phyloP scores from a whole-genome alignment of 1,140 invertebrate genomes.

The Oreohelix idahoensis region DNA sequence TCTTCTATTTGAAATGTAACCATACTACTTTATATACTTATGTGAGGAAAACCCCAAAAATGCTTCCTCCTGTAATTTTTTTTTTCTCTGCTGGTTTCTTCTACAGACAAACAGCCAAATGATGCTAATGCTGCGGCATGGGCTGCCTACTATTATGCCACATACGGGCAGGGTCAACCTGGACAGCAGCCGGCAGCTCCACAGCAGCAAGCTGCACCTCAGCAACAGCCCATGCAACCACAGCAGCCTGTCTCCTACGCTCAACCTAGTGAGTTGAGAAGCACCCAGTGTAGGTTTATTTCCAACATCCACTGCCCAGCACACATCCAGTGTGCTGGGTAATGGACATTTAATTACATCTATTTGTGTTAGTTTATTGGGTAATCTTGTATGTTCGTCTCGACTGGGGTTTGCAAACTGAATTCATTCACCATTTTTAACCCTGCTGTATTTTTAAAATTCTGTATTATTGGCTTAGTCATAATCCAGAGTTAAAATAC shows the following conservation, averaged over 20 bases:
- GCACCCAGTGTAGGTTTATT: not conserved
- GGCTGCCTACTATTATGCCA: slow-evolving; percentile 76
- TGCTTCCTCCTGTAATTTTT: no score
- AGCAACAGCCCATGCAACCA: slow-evolving; percentile 79
- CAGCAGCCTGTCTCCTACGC: slow-evolving; percentile 51
- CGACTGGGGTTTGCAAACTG: no score
- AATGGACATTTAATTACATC: not conserved
- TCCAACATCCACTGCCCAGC: not conserved
- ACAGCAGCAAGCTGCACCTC: slow-evolving; percentile 60
- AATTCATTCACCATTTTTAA: no score
- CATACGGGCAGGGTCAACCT: slow-evolving; percentile 64
- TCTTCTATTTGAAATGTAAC: no score
- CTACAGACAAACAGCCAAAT: slow-evolving; percentile 63
- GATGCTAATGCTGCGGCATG: slow-evolving; percentile 75
- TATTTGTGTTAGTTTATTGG: no score
- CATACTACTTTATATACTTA: no score
- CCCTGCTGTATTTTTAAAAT: no score
- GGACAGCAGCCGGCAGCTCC: slow-evolving; percentile 55
- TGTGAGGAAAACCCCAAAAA: no score
- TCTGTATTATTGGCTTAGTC: no score
- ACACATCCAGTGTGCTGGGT: not conserved
- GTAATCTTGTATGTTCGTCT: no score
- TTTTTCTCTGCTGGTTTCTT: not conserved
- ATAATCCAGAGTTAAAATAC: no score
- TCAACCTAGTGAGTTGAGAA: slow-evolving; percentile 46